Evolutionary conservation across 2,113 vertebrate genomes (phyloP), one percentile per base, ranked within the genome.

Genomic region (Crotalus horridus): DNA sequence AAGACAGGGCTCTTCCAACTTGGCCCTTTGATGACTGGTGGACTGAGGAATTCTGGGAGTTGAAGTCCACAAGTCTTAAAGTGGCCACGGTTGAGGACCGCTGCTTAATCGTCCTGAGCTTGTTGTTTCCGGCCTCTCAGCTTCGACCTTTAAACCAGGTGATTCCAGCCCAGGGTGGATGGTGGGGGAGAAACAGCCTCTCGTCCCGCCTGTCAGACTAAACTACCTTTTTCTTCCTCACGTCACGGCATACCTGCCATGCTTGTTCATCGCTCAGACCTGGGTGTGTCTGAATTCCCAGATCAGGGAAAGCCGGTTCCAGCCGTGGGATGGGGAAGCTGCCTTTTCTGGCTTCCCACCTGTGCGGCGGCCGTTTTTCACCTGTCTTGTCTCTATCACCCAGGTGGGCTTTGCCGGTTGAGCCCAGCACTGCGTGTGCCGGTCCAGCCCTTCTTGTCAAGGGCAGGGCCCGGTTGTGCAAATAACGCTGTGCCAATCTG

Each of bases 141-240:
- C 26, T 6, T 87, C 91, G 95, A 51, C 96, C 96, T 96, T 96
- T 95, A 94, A 85, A n/a, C 92, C 0, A 53, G 85, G 59, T 0
- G 0, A 0, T 0, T 94, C 93, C n/a, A 1, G 87, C 89, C 54
- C 86, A 69, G 90, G 64, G 54, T 89, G 88, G 93, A 74, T 81
- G 92, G 9, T 69, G 92, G 15, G 15, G 21, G 15, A 54, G 55
- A 8, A 13, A 6, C 7, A 8, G 33, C 4, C 1, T 21, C 21
- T 59, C 3, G 20, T 61, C 61, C 48, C 2, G 5, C 6, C 17
- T 5, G 33, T 39, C 20, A 74, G 92, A 93, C 88, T 5, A 91
- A 89, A 90, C 64, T 0, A 1, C 15, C 54, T 85, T 2, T 0
- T 21, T 86, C 90, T 55, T 86, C 12, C 88, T 92, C 29, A 69